Evolutionary conservation across 1,140 invertebrate genomes (phyloP), one percentile per base, ranked within the genome.

Genomic region (Drosophila asahinai): DNA sequence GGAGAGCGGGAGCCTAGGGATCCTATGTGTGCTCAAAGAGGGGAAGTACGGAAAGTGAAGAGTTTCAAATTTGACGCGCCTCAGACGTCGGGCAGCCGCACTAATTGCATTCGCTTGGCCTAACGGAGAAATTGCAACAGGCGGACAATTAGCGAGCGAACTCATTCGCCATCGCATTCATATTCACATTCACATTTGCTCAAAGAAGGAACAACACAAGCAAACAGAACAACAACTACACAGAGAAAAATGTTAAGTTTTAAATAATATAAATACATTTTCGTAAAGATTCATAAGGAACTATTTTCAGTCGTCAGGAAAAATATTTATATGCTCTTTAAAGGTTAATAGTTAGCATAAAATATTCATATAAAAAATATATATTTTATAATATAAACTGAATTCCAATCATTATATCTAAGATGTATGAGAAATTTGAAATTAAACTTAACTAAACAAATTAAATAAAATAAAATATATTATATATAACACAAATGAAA

Each of bases 51-150:
- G 47, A 15, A 25, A 38, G 27, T 2, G 33, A 12, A 42, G 48
- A 73, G 86, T 89, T 75, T 83, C 64, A 75, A 78, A 80, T 83
- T 80, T 87, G 80, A 87, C 67, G 75, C 55, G 80, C 77, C 72
- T 77, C 83, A 77, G 76, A 82, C 76, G 60, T 82, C 65, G 71
- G 66, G 64, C 71, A 57, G 66, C 52, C 62, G 40, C 61, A 83
- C 83, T 86, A 86, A 86, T 86, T 86, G 83, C 83, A 80, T 55
- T 72, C 60, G 58, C 45, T 65, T 64, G 68, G 73, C 40, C 67
- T n/a, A 42, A 61, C 38, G 68, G 38, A 73, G 47, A 73, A 73
- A 73, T 73, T 73, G 67, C 70, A 73, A 73, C 67, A 73, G 70
- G 67, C 70, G 70, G 68, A 73, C 70, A 73, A 73, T 73, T 73